Conservation (phyloP, 2,888 invertebrate genomes). For the Villa cingulata region DNA sequence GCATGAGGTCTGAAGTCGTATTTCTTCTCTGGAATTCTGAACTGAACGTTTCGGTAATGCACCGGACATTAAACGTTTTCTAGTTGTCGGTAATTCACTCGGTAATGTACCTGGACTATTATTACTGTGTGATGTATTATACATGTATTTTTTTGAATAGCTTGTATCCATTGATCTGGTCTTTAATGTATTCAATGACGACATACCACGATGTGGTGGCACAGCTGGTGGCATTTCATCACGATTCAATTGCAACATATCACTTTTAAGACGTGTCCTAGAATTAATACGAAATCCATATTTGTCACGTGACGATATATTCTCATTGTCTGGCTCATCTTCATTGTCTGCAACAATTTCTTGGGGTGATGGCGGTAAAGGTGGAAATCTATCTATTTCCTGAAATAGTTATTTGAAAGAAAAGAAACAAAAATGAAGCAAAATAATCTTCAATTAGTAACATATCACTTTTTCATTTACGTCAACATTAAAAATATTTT, state of each 20-base stretch:
- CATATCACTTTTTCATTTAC: too few relatives aligned
- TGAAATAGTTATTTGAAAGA: too few relatives aligned
- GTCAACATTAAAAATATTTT: too few relatives aligned
- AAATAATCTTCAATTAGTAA: too few relatives aligned
- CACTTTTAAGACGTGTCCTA: constrained; percentile 17
- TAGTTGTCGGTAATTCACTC: constrained; percentile 47
- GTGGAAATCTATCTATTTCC: constrained; percentile 47
- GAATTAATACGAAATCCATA: constrained; percentile 13
- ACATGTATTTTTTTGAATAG: constrained; percentile 46
- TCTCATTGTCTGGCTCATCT: constrained; percentile 18
- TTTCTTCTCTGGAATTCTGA: constrained; percentile 45
- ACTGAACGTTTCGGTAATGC: constrained; percentile 38
- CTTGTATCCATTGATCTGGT: constrained; percentile 77
- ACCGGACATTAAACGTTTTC: constrained; percentile 33
- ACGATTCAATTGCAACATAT: constrained; percentile 7
- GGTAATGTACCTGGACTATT: constrained; percentile 56
- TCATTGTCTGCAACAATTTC: constrained; percentile 50
- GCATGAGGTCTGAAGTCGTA: constrained; percentile 64
- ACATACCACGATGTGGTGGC: constrained; percentile 53
- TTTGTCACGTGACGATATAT: constrained; percentile 13
- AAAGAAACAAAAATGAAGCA: constrained; percentile 1
- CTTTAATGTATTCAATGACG: constrained; percentile 56
- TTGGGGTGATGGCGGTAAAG: constrained; percentile 71
- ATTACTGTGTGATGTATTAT: constrained; percentile 41
- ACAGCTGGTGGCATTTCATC: constrained; percentile 46